Evolutionary conservation across 2,797 vertebrate species (phyloP), one percentile per base, ranked within the genome.

Genomic region (Melanotaenia maccullochi): DNA sequence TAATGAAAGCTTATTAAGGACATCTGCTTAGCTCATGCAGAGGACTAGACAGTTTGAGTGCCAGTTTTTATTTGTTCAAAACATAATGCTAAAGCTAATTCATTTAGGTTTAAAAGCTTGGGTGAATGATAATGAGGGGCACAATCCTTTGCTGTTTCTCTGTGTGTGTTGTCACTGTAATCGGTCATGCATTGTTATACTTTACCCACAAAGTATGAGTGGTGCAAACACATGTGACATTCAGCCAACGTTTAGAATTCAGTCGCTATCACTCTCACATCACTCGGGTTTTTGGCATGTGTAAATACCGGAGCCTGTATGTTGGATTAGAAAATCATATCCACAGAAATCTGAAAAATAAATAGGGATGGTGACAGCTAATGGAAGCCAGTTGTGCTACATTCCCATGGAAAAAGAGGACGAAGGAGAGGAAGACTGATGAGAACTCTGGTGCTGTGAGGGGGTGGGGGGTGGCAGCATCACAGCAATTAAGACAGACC

Each of bases 1-100:
- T 88, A 81, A 89, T 87, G 81, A 87, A 87, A 87, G 71, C 81
- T 82, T 82, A 91, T 91, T 88, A 82, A 89, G 30, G 78, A 79
- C 64, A 64, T 87, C 86, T 89, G 73, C 79, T 85, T 80, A 76
- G 55, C 58, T 36, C 32, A 11, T 16, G 49, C 75, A 73, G 76
- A 85, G 74, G 76, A 88, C 84, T 78, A 79, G 81, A 71, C 68
- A 79, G 74, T 78, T 78, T 85, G 77, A 88, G 82, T 5, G 83
- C 77, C 77, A 74, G 75, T 80, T 80, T 81, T 85, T 89, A 87
- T 85, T 86, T 86, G 84, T 83, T 74, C 56, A 81, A 74, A 86
- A 83, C 70, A 73, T 66, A 28, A 86, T 74, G 76, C 84, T 76
- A 78, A 70, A 77, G 63, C 73, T 85, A 85, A 86, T 86, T 83